Evolutionary conservation across 2,113 vertebrate genomes (phyloP).

Genomic region (Sorex fumeus): DNA sequence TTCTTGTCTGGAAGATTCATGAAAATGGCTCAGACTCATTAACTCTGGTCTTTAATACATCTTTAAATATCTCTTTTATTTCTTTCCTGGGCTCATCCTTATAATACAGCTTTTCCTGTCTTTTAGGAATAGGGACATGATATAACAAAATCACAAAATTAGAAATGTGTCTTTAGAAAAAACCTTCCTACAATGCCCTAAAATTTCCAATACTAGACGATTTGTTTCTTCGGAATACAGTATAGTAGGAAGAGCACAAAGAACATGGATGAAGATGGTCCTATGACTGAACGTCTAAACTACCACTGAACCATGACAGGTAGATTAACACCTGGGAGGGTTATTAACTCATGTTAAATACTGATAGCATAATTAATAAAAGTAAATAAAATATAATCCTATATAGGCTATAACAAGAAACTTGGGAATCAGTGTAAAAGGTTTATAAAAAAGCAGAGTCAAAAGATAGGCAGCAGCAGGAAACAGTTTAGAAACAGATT

Average conservation of each 20-base stretch:
- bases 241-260: neutral
- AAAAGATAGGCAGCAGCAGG: too few species aligned
- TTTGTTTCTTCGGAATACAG: neutral
- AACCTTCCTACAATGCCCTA: conserved; percentile 1
- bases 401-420: neutral
- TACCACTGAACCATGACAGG: neutral
- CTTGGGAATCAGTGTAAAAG: neutral
- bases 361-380: conserved; percentile 8
- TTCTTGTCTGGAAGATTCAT: neutral
- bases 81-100: conserved; percentile 11
- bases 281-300: neutral
- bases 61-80: neutral
- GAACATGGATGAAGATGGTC: neutral
- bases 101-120: neutral
- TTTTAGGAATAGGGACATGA: neutral
- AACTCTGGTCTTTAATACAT: neutral
- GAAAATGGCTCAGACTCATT: neutral
- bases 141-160: conserved; percentile 23
- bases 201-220: neutral
- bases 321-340: too few species aligned
- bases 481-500: too few species aligned
- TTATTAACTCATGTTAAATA: conserved; percentile 9
- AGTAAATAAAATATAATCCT: neutral
- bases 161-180: conserved; percentile 49
- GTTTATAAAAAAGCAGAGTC: too few species aligned